A percentile compares a stretch with the other conserved stretches of the same genome.
Conservation (phyloP, 2,113 vertebrate genomes). For the Brachyhypopomus occidentalis region DNA sequence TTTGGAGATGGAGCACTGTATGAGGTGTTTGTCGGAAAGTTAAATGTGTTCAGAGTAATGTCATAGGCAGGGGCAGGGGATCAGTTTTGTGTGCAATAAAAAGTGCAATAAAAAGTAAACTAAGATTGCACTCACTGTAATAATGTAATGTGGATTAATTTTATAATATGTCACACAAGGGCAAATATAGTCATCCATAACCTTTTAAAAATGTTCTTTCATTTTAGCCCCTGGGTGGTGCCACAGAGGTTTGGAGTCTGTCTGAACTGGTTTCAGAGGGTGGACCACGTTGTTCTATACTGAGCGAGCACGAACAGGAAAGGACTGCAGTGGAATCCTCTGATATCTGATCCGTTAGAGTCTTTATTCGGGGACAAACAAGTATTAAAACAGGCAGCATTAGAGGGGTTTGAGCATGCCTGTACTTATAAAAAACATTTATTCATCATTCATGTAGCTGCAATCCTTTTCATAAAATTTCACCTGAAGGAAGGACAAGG, state of each 20-base stretch:
- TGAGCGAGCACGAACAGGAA: too few species aligned
- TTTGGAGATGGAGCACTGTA: too few species aligned
- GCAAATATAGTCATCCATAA: not conserved
- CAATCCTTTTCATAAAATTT: not conserved
- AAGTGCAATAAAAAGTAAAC: too few species aligned
- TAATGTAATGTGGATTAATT: not conserved
- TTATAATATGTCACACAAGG: not conserved
- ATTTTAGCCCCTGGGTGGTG: not conserved
- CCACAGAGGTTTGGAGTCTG: not conserved
- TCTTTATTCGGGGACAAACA: not conserved
- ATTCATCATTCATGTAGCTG: not conserved
- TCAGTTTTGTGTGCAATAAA: too few species aligned
- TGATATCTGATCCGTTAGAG: conserved; percentile 6
- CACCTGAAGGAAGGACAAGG: too few species aligned
- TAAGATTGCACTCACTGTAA: not conserved
- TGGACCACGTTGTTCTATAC: not conserved
- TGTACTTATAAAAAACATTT: not conserved
- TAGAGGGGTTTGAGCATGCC: not conserved
- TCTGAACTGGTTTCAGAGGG: not conserved
- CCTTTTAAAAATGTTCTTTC: not conserved
- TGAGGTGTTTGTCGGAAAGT: too few species aligned
- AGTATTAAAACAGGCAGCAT: not conserved
- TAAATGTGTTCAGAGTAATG: too few species aligned
- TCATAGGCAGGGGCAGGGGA: too few species aligned
- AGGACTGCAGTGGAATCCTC: not conserved